Evolutionary conservation across 2,113 vertebrate genomes (phyloP).

Genomic region (Falco punctatus): DNA sequence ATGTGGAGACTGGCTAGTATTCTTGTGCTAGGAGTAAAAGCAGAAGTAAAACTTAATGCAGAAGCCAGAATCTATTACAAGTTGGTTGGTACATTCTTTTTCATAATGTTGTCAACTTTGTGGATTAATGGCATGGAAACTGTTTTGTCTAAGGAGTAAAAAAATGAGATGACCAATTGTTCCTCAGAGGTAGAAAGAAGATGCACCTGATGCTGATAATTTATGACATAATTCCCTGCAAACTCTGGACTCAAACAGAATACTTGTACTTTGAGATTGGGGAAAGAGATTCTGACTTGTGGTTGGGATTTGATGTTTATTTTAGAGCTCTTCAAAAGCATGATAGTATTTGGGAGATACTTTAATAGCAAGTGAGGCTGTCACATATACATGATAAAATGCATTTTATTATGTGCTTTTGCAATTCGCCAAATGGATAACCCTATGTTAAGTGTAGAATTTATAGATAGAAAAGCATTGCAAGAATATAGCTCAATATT

Average conservation of each 20-base stretch:
- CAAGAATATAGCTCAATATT: constrained; percentile 52
- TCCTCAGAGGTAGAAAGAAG: not conserved
- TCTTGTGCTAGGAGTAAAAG: not conserved
- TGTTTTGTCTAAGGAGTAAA: not conserved
- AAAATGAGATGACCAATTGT: not conserved
- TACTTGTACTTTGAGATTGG: not conserved
- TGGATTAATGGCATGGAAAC: not conserved
- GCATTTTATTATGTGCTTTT: constrained; percentile 44
- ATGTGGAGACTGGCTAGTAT: not conserved
- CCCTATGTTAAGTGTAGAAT: constrained; percentile 18
- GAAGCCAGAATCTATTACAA: not conserved
- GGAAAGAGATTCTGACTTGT: not conserved
- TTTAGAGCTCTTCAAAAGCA: constrained; percentile 35
- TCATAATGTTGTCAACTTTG: not conserved
- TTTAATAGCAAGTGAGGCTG: constrained; percentile 43
- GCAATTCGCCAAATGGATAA: constrained; percentile 54
- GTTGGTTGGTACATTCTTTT: not conserved
- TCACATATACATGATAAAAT: constrained; percentile 57
- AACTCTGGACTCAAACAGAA: not conserved
- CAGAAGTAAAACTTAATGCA: not conserved
- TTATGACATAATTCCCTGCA: not conserved
- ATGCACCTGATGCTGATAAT: not conserved
- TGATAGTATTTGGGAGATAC: constrained; percentile 28
- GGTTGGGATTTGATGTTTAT: constrained; percentile 46
- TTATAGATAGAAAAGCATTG: constrained; percentile 28